Conservation (phyloP, 2,888 invertebrate genomes). For the Ephialtes manifestator region DNA sequence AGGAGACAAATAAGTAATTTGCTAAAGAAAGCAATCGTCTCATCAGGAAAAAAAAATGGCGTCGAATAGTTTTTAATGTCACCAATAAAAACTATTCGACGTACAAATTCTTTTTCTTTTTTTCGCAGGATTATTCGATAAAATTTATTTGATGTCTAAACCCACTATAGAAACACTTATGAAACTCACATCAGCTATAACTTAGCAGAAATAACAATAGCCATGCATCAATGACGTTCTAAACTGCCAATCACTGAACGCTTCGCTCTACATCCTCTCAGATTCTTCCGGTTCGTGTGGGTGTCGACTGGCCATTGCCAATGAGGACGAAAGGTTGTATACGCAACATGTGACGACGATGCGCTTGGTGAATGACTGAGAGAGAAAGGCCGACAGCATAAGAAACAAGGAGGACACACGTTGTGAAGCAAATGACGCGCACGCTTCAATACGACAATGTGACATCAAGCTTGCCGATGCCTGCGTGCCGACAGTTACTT, state of each 20-base stretch:
- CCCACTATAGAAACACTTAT: not conserved
- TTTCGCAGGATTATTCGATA: too few relatives aligned
- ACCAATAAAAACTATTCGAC: too few relatives aligned
- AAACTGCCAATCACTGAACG: slow-evolving; percentile 5
- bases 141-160: too few relatives aligned
- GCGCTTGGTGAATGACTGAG: slow-evolving; percentile 10
- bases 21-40: too few relatives aligned
- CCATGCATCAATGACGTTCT: not conserved
- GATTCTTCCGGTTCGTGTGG: slow-evolving; percentile 65
- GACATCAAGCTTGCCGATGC: slow-evolving; percentile 80
- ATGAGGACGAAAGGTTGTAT: slow-evolving; percentile 11
- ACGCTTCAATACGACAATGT: slow-evolving; percentile 81
- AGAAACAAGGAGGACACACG: slow-evolving; percentile 24
- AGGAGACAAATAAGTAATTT: too few relatives aligned
- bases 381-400: not conserved
- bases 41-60: too few relatives aligned
- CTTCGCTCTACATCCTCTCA: slow-evolving; percentile 12
- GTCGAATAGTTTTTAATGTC: too few relatives aligned
- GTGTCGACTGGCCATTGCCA: slow-evolving; percentile 38
- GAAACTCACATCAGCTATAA: not conserved
- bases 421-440: slow-evolving; percentile 54
- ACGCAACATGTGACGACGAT: slow-evolving; percentile 22
- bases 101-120: too few relatives aligned
- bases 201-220: not conserved
- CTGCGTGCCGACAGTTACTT: slow-evolving; percentile 79